phyloP scores from a whole-genome alignment of 2,888 invertebrate species.

The Cerastis rubricosa region DNA sequence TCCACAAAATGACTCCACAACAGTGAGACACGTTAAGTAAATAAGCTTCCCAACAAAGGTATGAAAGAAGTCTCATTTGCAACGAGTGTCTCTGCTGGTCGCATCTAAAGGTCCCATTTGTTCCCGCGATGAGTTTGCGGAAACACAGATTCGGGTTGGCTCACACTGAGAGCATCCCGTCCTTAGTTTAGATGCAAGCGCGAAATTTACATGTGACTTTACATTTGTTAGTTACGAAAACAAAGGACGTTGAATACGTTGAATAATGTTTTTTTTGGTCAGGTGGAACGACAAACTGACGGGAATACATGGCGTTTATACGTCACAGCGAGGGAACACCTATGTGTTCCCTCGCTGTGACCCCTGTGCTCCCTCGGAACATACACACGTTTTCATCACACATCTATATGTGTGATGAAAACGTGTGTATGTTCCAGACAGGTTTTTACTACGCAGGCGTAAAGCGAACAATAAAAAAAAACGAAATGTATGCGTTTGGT shows the following conservation, averaged over 20 bases:
- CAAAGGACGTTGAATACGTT: conserved; percentile 52
- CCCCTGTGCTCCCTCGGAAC: too few species aligned
- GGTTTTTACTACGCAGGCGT: background rate
- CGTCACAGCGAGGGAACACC: background rate
- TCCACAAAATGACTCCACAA: conserved; percentile 65
- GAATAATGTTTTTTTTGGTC: conserved; percentile 44
- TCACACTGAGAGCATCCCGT: conserved; percentile 63
- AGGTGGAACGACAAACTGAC: conserved; percentile 38
- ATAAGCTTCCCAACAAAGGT: conserved; percentile 73
- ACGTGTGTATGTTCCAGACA: too few species aligned
- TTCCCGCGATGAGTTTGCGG: conserved; percentile 80
- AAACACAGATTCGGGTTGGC: conserved; percentile 66
- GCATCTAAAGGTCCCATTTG: conserved; percentile 79
- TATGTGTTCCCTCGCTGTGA: too few species aligned
- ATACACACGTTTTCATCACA: too few species aligned
- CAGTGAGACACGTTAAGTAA: conserved; percentile 71
- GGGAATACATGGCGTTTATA: conserved; percentile 39
- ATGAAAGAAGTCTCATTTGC: conserved; percentile 85
- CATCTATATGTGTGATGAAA: background rate
- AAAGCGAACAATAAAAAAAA: background rate
- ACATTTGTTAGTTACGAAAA: conserved; percentile 58
- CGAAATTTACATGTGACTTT: conserved; percentile 57
- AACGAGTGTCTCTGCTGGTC: conserved; percentile 76
- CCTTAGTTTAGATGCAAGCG: conserved; percentile 54
- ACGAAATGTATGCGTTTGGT: background rate